phyloP scores from a whole-genome alignment of 1,140 invertebrate species.

The Sminthurinus signatus region DNA sequence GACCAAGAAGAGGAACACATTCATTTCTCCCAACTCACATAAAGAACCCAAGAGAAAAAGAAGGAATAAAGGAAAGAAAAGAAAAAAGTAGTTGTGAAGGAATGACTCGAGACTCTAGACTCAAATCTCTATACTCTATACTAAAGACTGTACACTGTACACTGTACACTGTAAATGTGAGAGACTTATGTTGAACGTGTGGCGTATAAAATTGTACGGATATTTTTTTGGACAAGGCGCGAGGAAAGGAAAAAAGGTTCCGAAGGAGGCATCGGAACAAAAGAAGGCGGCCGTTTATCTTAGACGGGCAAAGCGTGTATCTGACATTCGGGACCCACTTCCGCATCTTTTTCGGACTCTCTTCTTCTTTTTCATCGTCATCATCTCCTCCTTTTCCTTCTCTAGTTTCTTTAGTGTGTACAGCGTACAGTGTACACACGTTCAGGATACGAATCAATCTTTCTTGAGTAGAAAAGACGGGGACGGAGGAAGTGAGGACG shows the following conservation, averaged over 20 bases:
- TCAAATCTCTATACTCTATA: too few relatives aligned
- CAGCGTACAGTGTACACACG: too few relatives aligned
- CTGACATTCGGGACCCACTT: constrained; percentile 26
- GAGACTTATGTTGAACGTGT: too few relatives aligned
- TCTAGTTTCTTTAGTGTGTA: too few relatives aligned
- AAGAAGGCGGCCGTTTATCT: constrained; percentile 29
- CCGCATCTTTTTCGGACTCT: constrained; percentile 11
- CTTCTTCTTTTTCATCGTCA: too few relatives aligned
- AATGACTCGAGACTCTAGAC: too few relatives aligned
- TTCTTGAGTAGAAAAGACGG: constrained; percentile 5
- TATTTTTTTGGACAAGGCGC: not conserved
- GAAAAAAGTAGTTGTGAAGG: not conserved
- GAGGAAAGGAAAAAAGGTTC: constrained; percentile 3
- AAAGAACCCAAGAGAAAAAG: not conserved
- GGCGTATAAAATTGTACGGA: too few relatives aligned
- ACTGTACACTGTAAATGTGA: too few relatives aligned
- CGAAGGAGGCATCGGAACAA: constrained; percentile 21
- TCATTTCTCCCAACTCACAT: not conserved
- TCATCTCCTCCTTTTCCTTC: too few relatives aligned
- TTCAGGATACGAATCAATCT: constrained; percentile 19
- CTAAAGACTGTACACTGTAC: too few relatives aligned
- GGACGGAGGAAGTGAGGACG: not conserved
- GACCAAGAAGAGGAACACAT: not conserved
- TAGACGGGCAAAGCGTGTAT: constrained; percentile 29
- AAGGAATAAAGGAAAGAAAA: not conserved